A percentile compares a stretch with the other conserved stretches of the same genome.
phyloP scores from a whole-genome alignment of 1,140 invertebrate genomes.

The Heliconius hewitsoni region DNA sequence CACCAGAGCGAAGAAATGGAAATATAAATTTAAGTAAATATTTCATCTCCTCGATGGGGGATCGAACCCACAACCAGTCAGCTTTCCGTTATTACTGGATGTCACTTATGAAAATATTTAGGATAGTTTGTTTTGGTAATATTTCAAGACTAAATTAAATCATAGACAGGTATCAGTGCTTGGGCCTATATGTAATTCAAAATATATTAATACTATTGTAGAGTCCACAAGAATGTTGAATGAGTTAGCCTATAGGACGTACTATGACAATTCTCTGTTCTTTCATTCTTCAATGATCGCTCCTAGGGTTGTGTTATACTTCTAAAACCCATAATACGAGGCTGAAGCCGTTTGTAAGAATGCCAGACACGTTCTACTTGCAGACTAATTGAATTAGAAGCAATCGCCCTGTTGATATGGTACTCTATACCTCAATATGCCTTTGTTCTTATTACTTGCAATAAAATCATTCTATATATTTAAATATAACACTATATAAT shows the following conservation, averaged over 20 bases:
- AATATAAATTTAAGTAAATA: too few species aligned
- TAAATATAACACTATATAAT: background rate
- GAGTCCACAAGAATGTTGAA: too few species aligned
- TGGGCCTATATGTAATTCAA: background rate
- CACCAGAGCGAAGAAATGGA: too few species aligned
- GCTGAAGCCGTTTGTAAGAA: slow-evolving; percentile 44
- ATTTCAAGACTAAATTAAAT: background rate
- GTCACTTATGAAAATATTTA: background rate
- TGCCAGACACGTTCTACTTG: slow-evolving; percentile 64
- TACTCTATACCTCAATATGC: slow-evolving; percentile 31
- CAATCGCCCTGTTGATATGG: slow-evolving; percentile 59
- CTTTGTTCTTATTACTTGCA: slow-evolving; percentile 24
- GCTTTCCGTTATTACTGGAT: background rate
- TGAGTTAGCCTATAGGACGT: background rate
- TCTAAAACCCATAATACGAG: slow-evolving; percentile 22
- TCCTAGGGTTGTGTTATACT: slow-evolving; percentile 13
- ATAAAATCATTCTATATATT: background rate
- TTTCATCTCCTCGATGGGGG: too few species aligned
- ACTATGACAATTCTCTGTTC: background rate
- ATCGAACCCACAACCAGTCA: background rate
- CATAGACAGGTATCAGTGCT: background rate
- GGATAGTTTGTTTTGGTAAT: background rate
- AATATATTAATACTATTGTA: background rate
- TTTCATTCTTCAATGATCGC: background rate
- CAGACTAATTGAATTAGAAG: slow-evolving; percentile 74